Evolutionary conservation across 2,797 vertebrate species (phyloP), one percentile per base, ranked within the genome.

Genomic region (Carduelis carduelis): DNA sequence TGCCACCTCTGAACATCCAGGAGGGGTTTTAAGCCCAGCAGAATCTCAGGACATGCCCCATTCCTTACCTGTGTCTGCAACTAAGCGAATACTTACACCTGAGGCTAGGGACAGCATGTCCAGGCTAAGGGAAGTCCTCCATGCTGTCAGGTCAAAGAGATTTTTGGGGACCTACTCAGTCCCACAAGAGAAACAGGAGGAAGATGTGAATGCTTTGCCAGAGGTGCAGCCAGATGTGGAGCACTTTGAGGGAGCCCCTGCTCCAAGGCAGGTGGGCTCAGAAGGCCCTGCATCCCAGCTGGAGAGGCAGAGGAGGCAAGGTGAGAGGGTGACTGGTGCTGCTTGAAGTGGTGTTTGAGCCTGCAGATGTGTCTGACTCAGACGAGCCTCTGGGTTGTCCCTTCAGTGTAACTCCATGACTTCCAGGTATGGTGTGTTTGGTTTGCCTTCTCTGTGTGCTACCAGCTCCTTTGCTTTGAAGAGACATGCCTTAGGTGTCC

Each of bases 291-390:
- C 30, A 15, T 26, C 81, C 27, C 92, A 86, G 20, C 64, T 79
- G 26, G 84, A 86, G 35, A 59, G 30, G 55, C 65, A 89, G 26
- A 64, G 39, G 23, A 88, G 37, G 22, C 85, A 78, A 90, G 96
- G 97, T 98, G 70, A 97, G 96, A 28, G 30, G 5, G 20, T 87
- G 77, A 12, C 90, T 65, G 47, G 21, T 8, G 26, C 57, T 23
- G 10, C 39, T 72, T 60, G 74, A 76, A 68, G n/a, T 3, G 6
- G 23, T 28, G 12, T 41, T 66, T 65, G 79, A 69, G 43, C 50
- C 50, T 46, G 4, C 2, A 19, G 47, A 28, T 66, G 9, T 46
- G 12, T 49, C 19, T 55, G 65, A 44, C 26, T 87, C 24, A 28
- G 32, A 20, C n/a, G 30, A 16, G 21, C 4, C 15, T 4, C 47